These are phyloP conservation scores for Acanthis flammea DNA, from an alignment of 2,797 vertebrate genomes.

Conservation along the genomic window DNA sequence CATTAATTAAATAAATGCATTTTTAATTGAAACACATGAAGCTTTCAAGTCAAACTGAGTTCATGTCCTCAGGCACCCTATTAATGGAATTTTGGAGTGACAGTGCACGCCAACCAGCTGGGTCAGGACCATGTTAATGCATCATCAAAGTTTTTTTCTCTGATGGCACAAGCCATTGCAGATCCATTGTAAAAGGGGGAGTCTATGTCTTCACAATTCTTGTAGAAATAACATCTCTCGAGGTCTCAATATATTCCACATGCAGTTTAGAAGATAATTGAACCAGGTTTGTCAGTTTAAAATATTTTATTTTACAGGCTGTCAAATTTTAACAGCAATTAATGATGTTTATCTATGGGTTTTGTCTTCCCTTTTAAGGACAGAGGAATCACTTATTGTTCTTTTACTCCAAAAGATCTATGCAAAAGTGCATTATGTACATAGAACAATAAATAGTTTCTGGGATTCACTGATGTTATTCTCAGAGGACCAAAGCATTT, in stretches of 20 bases:
- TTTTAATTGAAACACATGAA: conserved; percentile 67
- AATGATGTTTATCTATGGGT: background rate
- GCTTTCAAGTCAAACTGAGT: conserved; percentile 60
- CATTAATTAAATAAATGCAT: conserved; percentile 68
- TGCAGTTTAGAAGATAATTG: background rate
- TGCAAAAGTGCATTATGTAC: background rate
- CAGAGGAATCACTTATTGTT: background rate
- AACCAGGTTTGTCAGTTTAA: background rate
- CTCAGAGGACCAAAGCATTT: conserved; percentile 3
- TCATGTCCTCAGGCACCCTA: conserved; percentile 63
- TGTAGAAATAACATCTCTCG: background rate
- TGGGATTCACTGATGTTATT: background rate
- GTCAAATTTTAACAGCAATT: background rate
- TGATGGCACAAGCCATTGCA: background rate
- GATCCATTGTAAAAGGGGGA: background rate
- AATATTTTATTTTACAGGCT: background rate
- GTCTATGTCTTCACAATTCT: background rate
- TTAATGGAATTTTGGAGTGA: conserved; percentile 64
- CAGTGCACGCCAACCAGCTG: conserved; percentile 25
- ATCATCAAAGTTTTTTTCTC: conserved; percentile 44
- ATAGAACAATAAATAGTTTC: background rate
- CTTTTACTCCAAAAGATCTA: background rate
- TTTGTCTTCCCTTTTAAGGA: background rate
- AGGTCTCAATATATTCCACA: background rate
- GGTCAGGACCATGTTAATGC: conserved; percentile 38